A percentile compares a stretch with the other conserved stretches of the same genome.
Conservation (phyloP, 2,113 vertebrate species). For the Corvus moneduloides region DNA sequence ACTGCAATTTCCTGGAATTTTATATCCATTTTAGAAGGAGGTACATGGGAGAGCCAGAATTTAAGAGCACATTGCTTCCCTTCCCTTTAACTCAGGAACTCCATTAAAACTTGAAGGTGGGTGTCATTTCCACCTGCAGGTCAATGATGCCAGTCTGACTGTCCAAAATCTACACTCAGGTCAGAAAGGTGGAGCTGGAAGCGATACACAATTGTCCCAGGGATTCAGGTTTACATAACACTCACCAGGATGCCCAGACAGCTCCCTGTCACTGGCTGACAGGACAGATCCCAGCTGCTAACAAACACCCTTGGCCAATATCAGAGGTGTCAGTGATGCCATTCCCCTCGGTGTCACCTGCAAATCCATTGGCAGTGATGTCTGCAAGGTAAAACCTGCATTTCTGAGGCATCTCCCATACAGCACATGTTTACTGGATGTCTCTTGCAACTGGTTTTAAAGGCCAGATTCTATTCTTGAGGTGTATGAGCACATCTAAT, state of each 20-base stretch:
- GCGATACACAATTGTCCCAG: background rate
- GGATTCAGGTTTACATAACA: background rate
- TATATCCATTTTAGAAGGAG: background rate
- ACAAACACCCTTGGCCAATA: background rate
- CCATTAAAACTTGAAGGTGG: background rate
- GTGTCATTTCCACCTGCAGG: background rate
- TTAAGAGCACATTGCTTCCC: background rate
- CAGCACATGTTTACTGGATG: background rate
- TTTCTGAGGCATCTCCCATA: background rate
- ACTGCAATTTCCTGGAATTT: slow-evolving; percentile 75
- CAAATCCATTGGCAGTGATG: background rate
- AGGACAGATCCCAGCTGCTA: background rate
- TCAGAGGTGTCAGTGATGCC: background rate
- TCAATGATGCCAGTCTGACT: background rate
- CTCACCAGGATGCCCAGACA: background rate
- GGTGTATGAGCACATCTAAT: background rate
- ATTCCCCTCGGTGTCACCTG: fast-evolving
- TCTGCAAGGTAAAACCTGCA: background rate
- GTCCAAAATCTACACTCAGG: background rate
- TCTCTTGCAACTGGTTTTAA: background rate
- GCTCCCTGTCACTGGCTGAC: background rate
- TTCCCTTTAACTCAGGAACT: background rate
- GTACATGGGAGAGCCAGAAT: background rate
- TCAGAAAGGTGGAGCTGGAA: background rate
- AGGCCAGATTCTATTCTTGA: background rate